Percentiles rank a stretch among this genome's conserved stretches.
Evolutionary conservation across 1,140 invertebrate genomes (phyloP).

Genomic region (Oncopodura yosiiana): DNA sequence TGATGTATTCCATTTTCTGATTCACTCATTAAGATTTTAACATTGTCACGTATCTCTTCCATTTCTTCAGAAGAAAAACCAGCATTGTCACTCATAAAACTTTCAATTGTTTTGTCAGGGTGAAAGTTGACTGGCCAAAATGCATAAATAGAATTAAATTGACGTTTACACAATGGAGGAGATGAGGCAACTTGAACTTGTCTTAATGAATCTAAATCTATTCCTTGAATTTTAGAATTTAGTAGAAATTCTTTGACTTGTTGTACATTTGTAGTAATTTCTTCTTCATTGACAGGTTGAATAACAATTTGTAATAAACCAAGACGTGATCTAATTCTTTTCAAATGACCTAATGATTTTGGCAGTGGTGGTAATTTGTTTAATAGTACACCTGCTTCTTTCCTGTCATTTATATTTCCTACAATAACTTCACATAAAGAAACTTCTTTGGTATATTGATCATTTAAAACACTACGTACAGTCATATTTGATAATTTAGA

Average conservation of each 20-base stretch:
- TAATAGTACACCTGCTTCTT: conserved; percentile 52
- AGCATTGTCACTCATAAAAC: conserved; percentile 46
- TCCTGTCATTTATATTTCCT: conserved; percentile 49
- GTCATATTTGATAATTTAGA: conserved; percentile 7
- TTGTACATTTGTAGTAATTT: conserved; percentile 21
- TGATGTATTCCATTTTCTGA: conserved; percentile 41
- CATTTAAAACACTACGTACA: conserved; percentile 47
- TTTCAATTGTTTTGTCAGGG: conserved; percentile 58
- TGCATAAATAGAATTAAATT: conserved; percentile 52
- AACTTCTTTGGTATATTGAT: conserved; percentile 45
- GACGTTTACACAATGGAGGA: conserved; percentile 53
- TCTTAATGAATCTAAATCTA: conserved; percentile 45
- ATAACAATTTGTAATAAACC: conserved; percentile 52
- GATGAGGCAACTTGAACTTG: conserved; percentile 51
- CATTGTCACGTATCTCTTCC: conserved; percentile 49
- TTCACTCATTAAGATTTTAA: conserved; percentile 51
- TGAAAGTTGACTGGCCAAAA: conserved; percentile 76
- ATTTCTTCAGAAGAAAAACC: conserved; percentile 50
- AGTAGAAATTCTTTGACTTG: conserved; percentile 17
- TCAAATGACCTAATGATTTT: conserved; percentile 55
- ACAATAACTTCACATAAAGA: conserved; percentile 50
- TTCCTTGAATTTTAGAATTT: too few species aligned
- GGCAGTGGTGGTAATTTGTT: conserved; percentile 49
- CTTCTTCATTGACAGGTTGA: conserved; percentile 2
- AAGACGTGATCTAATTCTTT: conserved; percentile 49